These are phyloP conservation scores for Nesoenas mayeri DNA, from an alignment of 2,113 vertebrate genomes.

Conservation along the genomic window DNA sequence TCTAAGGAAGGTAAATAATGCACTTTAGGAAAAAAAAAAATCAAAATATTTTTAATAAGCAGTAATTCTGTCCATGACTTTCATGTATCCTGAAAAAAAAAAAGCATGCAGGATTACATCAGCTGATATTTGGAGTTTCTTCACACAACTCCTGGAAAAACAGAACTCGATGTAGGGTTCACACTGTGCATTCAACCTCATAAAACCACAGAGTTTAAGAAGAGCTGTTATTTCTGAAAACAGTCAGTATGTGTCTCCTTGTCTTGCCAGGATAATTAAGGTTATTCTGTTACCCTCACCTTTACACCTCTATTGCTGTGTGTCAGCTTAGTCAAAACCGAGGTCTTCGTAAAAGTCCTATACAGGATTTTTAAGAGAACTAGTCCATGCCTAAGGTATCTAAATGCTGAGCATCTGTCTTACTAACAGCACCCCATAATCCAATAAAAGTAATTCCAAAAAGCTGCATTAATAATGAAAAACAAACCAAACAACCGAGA, in stretches of 20 bases:
- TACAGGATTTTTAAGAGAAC: background rate
- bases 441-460: background rate
- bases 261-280: background rate
- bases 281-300: background rate
- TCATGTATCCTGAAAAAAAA: background rate
- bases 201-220: background rate
- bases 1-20: background rate
- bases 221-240: background rate
- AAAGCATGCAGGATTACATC: background rate
- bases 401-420: background rate
- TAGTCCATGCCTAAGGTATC: background rate
- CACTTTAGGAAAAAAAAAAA: background rate
- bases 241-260: rapidly evolving
- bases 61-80: background rate
- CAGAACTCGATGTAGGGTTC: background rate
- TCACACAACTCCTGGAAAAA: background rate
- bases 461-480: background rate
- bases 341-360: background rate
- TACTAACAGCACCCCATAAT: background rate
- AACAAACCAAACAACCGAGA: background rate
- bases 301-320: background rate
- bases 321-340: background rate
- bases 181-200: background rate
- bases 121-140: background rate
- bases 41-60: background rate